Evolutionary conservation across 2,888 invertebrate genomes (phyloP).

Genomic region (Apeira syringaria): DNA sequence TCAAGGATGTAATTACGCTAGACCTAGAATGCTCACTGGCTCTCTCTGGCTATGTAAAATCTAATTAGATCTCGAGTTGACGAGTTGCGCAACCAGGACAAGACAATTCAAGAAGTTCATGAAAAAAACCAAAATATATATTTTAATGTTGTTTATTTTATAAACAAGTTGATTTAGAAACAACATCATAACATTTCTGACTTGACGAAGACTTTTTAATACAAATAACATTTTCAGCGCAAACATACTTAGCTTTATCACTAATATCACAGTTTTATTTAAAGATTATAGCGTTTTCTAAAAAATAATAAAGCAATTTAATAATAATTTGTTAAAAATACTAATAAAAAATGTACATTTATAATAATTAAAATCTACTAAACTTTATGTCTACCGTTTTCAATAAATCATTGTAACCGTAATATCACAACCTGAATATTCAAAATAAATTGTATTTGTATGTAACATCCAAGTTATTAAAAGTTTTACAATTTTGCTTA

Average conservation of each 20-base stretch:
- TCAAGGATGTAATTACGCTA: too few relatives aligned
- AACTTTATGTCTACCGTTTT: not conserved
- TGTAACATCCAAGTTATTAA: too few relatives aligned
- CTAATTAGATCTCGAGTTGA: too few relatives aligned
- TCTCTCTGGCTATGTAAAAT: too few relatives aligned
- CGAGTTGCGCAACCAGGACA: too few relatives aligned
- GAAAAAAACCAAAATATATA: conserved; percentile 28
- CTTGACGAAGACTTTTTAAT: conserved; percentile 53
- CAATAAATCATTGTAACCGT: conserved; percentile 4
- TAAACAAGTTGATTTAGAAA: conserved; percentile 71
- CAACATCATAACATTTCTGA: conserved; percentile 67
- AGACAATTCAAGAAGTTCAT: too few relatives aligned
- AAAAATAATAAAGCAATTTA: conserved; percentile 29
- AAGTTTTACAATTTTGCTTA: conserved; percentile 10
- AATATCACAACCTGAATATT: conserved; percentile 52
- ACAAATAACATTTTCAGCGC: conserved; percentile 53
- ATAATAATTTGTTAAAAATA: conserved; percentile 1
- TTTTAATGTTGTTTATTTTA: conserved; percentile 69
- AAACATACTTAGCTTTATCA: conserved; percentile 41
- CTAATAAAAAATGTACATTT: too few relatives aligned
- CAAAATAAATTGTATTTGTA: too few relatives aligned
- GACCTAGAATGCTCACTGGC: too few relatives aligned
- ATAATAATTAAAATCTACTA: too few relatives aligned
- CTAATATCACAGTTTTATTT: conserved; percentile 72
- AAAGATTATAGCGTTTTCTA: conserved; percentile 38